Conservation (phyloP, 2,888 invertebrate genomes). For the Orchestes rusci region DNA sequence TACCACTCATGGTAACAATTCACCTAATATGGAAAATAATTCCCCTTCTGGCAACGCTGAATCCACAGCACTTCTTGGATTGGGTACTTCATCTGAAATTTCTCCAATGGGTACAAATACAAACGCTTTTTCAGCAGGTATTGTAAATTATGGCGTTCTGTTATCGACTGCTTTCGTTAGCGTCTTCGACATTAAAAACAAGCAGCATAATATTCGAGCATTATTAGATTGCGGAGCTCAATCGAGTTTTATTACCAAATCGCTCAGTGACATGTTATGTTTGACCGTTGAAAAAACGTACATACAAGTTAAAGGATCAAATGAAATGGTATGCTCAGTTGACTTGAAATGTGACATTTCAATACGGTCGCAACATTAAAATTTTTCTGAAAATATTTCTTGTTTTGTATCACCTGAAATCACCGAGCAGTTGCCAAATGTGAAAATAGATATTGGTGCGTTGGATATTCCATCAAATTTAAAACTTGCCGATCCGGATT, state of each 20-base stretch:
- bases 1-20: too few species aligned
- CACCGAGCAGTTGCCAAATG: too few species aligned
- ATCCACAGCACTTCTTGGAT: too few species aligned
- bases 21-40: too few species aligned
- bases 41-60: too few species aligned
- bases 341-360: slow-evolving; percentile 5
- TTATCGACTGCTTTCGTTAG: slow-evolving; percentile 9
- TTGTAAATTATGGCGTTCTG: slow-evolving; percentile 6
- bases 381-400: neutral
- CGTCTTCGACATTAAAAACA: slow-evolving; percentile 6
- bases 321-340: slow-evolving; percentile 3
- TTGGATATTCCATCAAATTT: slow-evolving; percentile 7
- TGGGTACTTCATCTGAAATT: too few species aligned
- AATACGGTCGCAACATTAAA: slow-evolving; percentile 1
- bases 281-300: slow-evolving; percentile 5
- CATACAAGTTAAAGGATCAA: slow-evolving; percentile 5
- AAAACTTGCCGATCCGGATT: slow-evolving; percentile 9
- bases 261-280: too few species aligned
- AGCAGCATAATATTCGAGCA: slow-evolving; percentile 9
- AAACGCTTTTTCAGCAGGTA: too few species aligned
- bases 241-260: slow-evolving; percentile 10
- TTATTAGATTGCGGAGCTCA: slow-evolving; percentile 10
- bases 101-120: too few species aligned
- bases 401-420: slow-evolving; percentile 12
- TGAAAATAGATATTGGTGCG: slow-evolving; percentile 1